These are phyloP conservation scores for Hoplodrina ambigua DNA, from an alignment of 2,888 invertebrate genomes.

Conservation along the genomic window DNA sequence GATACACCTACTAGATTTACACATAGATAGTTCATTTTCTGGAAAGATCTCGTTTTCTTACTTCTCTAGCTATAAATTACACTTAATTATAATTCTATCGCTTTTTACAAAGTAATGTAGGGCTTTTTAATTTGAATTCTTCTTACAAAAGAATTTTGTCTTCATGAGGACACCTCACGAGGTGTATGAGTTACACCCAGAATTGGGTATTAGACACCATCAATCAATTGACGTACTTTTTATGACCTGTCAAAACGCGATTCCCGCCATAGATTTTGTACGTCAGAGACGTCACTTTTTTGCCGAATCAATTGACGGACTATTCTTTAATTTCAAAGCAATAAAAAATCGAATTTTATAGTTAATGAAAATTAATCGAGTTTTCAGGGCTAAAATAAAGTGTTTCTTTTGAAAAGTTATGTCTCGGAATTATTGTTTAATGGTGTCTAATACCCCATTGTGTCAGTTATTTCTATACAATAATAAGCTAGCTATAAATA, in stretches of 20 bases:
- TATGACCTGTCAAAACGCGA: too few species aligned
- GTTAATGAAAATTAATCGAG: too few species aligned
- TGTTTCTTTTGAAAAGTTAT: too few species aligned
- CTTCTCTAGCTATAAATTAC: conserved; percentile 19
- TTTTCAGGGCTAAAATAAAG: too few species aligned
- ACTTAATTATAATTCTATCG: conserved; percentile 10
- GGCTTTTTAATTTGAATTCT: neutral
- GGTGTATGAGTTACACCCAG: neutral
- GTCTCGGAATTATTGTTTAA: too few species aligned
- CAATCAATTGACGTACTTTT: too few species aligned
- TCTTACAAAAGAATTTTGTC: neutral
- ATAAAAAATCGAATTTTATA: too few species aligned
- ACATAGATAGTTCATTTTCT: neutral
- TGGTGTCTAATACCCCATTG: neutral
- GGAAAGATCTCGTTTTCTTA: neutral
- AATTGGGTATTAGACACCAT: neutral
- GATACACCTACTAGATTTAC: too few species aligned
- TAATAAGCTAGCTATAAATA: conserved; percentile 63
- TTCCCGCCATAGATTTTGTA: too few species aligned
- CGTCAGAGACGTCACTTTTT: too few species aligned
- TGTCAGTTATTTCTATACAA: conserved; percentile 36
- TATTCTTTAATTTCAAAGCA: too few species aligned
- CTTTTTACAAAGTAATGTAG: conserved; percentile 19
- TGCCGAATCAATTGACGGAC: too few species aligned
- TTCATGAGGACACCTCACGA: neutral